Conservation (phyloP, 2,797 vertebrate species). For the Pseudocheirus occidentalis region DNA sequence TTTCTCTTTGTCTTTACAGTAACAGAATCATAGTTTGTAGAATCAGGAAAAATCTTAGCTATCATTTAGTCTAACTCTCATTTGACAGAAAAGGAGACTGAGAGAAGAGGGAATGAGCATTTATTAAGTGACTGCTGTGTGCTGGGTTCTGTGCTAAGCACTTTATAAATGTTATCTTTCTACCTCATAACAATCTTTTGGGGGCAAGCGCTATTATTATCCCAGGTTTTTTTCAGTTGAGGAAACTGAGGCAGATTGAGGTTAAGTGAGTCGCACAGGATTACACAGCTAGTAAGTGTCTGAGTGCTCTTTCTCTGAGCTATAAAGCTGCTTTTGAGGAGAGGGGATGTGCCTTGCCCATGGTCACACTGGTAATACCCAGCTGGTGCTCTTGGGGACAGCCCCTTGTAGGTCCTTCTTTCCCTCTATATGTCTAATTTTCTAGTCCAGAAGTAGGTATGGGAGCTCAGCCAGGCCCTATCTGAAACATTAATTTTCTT, state of each 20-base stretch:
- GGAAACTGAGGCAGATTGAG: not conserved
- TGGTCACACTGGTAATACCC: not conserved
- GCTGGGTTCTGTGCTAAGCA: not conserved
- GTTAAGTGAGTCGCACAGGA: not conserved
- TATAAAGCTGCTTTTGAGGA: not conserved
- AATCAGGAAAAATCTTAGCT: not conserved
- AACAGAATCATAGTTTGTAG: not conserved
- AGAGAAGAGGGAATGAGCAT: not conserved
- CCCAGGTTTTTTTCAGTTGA: not conserved
- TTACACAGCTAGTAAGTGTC: not conserved
- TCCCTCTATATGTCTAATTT: not conserved
- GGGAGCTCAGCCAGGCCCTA: not conserved
- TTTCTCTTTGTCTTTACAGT: not conserved
- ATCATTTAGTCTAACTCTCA: not conserved
- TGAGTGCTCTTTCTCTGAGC: not conserved
- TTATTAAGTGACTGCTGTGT: not conserved
- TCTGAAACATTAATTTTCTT: not conserved
- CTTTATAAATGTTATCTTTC: not conserved
- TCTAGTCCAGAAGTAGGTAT: not conserved
- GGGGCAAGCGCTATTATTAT: not conserved
- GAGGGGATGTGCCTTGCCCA: not conserved
- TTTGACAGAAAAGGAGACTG: not conserved
- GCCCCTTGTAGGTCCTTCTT: not conserved
- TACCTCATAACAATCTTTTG: not conserved
- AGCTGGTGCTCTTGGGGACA: not conserved